phyloP scores from a whole-genome alignment of 2,113 vertebrate species.

The Plestiodon gilberti region DNA sequence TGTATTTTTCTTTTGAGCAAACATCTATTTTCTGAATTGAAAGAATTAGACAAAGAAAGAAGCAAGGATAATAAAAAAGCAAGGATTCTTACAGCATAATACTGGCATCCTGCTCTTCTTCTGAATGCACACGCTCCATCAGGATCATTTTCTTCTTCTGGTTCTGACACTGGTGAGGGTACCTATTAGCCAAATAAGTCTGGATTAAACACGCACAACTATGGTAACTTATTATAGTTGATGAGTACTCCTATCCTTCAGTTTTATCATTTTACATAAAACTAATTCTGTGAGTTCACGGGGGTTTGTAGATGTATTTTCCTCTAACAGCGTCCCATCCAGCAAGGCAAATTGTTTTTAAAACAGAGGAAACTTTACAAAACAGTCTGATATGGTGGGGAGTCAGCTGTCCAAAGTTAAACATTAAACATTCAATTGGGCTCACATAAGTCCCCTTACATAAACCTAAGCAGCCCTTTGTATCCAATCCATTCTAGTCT shows the following conservation, averaged over 20 bases:
- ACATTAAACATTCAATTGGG: neutral
- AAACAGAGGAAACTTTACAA: neutral
- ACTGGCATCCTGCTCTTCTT: constrained; percentile 91
- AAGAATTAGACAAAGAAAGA: fast-evolving
- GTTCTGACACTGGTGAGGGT: constrained; percentile 86
- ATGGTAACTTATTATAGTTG: neutral
- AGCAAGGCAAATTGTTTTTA: neutral
- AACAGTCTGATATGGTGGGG: neutral
- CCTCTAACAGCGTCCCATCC: neutral
- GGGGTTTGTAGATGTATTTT: neutral
- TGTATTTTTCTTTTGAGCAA: neutral
- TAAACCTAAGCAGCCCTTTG: neutral
- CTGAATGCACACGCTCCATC: constrained; percentile 91
- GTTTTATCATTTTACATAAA: neutral
- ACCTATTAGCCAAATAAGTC: constrained; percentile 62
- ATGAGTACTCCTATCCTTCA: neutral
- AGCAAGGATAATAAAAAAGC: fast-evolving
- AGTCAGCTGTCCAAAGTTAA: neutral
- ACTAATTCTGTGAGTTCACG: neutral
- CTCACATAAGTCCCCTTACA: neutral
- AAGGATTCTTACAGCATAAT: constrained; percentile 86
- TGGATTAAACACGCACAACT: constrained; percentile 11
- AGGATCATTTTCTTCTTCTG: constrained; percentile 91
- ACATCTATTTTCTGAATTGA: neutral
- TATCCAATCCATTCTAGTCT: neutral